phyloP scores from a whole-genome alignment of 2,113 vertebrate species.

The Crotophaga sulcirostris region DNA sequence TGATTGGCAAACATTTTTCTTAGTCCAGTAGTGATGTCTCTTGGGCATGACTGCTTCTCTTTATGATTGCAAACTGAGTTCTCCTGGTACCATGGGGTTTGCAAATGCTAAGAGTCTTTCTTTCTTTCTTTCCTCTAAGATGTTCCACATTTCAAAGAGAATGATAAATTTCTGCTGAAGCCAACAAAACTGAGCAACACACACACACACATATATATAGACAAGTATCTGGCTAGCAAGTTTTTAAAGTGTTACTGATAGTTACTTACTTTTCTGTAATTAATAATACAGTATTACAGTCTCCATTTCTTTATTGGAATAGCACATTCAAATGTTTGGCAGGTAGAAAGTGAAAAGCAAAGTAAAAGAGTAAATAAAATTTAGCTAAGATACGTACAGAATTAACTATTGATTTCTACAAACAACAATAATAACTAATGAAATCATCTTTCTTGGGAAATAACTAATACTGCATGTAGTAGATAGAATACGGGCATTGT shows the following conservation, averaged over 20 bases:
- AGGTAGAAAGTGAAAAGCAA: neutral
- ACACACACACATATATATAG: neutral
- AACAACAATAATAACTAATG: neutral
- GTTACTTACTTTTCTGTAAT: neutral
- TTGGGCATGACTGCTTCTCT: constrained; percentile 69
- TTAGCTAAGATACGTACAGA: neutral
- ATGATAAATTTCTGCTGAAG: constrained; percentile 67
- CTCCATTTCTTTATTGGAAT: neutral
- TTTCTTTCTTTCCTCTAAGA: constrained; percentile 49
- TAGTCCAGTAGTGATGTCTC: constrained; percentile 53
- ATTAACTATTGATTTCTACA: neutral
- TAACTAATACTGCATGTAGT: neutral
- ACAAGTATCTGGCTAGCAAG: constrained; percentile 22
- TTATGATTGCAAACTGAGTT: constrained; percentile 76
- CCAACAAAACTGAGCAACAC: constrained; percentile 41
- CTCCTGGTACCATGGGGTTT: constrained; percentile 60
- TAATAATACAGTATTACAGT: neutral
- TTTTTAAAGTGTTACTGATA: neutral
- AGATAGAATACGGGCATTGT: neutral
- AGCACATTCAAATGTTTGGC: neutral
- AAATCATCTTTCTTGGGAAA: neutral
- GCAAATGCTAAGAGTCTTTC: constrained; percentile 13
- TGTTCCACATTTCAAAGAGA: constrained; percentile 70
- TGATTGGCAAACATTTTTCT: constrained; percentile 52
- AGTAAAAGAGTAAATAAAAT: neutral